Percentiles rank a stretch among this genome's conserved stretches.
phyloP scores from a whole-genome alignment of 2,888 invertebrate species.

The Napeogenes sylphis region DNA sequence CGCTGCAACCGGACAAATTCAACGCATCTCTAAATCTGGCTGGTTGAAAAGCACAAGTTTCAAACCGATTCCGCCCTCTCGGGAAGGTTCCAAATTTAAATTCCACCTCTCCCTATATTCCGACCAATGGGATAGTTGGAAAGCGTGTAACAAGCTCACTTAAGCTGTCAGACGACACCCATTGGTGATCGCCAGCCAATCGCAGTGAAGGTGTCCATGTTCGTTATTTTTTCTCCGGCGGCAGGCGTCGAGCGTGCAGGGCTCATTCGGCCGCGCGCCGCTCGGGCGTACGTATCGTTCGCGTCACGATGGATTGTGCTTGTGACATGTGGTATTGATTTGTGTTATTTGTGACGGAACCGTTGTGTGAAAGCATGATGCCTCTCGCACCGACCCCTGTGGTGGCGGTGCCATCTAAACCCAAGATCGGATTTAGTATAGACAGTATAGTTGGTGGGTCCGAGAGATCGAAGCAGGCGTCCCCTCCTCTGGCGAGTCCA shows the following conservation, averaged over 20 bases:
- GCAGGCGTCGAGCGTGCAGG: slow-evolving; percentile 50
- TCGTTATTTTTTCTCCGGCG: slow-evolving; percentile 58
- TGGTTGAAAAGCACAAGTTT: slow-evolving; percentile 64
- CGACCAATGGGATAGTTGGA: slow-evolving; percentile 51
- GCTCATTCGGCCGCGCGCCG: slow-evolving; percentile 75
- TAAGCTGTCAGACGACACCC: slow-evolving; percentile 51
- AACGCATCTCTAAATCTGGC: slow-evolving; percentile 59
- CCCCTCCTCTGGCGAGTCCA: slow-evolving; percentile 76
- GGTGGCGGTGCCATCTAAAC: slow-evolving; percentile 93
- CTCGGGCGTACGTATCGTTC: slow-evolving; percentile 71
- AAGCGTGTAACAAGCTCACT: slow-evolving; percentile 58
- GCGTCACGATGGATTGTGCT: slow-evolving; percentile 72
- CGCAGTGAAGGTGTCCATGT: slow-evolving; percentile 57
- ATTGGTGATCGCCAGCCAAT: slow-evolving; percentile 53
- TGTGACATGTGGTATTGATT: slow-evolving; percentile 73
- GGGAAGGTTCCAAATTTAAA: slow-evolving; percentile 67
- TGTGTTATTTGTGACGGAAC: slow-evolving; percentile 63
- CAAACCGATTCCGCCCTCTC: slow-evolving; percentile 62
- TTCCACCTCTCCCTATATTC: slow-evolving; percentile 53
- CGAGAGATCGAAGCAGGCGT: slow-evolving; percentile 66
- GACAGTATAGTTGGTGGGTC: slow-evolving; percentile 93
- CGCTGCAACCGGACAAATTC: slow-evolving; percentile 46
- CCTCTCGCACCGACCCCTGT: slow-evolving; percentile 96
- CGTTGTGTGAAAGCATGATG: slow-evolving; percentile 86
- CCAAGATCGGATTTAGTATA: slow-evolving; percentile 96